These are phyloP conservation scores for Eilema caniola DNA, from an alignment of 2,888 invertebrate species.

Conservation along the genomic window DNA sequence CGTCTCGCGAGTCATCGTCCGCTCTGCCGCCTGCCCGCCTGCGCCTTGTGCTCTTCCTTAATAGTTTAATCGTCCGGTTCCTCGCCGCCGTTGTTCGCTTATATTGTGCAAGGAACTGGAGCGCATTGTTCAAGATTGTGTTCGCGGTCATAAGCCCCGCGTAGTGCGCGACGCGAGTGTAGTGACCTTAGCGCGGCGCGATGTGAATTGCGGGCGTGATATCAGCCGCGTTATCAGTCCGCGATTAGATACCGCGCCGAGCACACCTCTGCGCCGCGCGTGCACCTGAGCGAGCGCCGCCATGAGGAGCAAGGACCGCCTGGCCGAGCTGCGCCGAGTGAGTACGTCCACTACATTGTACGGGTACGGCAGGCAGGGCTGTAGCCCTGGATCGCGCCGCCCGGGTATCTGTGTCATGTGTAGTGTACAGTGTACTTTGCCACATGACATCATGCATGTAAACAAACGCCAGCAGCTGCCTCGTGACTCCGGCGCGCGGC, in stretches of 20 bases:
- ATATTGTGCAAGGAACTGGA: background rate
- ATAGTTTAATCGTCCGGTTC: background rate
- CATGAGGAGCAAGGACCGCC: slow-evolving; percentile 80
- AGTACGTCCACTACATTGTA: slow-evolving; percentile 47
- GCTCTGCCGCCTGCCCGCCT: background rate
- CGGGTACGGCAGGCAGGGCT: too few relatives aligned
- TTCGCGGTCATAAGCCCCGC: slow-evolving; percentile 4
- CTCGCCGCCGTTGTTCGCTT: background rate
- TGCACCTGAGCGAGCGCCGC: slow-evolving; percentile 54
- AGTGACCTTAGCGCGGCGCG: slow-evolving; percentile 33
- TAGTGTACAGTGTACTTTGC: background rate
- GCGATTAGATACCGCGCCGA: slow-evolving; percentile 78
- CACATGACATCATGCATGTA: slow-evolving; percentile 35
- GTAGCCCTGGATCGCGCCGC: background rate
- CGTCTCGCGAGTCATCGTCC: background rate
- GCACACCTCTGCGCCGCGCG: slow-evolving; percentile 55
- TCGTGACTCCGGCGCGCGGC: slow-evolving; percentile 4
- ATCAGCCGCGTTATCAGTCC: slow-evolving; percentile 56
- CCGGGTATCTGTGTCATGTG: slow-evolving; percentile 20
- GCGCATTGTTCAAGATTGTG: background rate
- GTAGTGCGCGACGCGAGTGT: slow-evolving; percentile 21
- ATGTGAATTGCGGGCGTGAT: slow-evolving; percentile 43
- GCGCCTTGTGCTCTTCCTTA: slow-evolving; percentile 3
- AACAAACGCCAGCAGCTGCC: slow-evolving; percentile 32
- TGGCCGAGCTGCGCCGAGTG: slow-evolving; percentile 77